These are phyloP conservation scores for Drosophila kepulauana DNA, from an alignment of 1,140 invertebrate genomes.

Conservation along the genomic window DNA sequence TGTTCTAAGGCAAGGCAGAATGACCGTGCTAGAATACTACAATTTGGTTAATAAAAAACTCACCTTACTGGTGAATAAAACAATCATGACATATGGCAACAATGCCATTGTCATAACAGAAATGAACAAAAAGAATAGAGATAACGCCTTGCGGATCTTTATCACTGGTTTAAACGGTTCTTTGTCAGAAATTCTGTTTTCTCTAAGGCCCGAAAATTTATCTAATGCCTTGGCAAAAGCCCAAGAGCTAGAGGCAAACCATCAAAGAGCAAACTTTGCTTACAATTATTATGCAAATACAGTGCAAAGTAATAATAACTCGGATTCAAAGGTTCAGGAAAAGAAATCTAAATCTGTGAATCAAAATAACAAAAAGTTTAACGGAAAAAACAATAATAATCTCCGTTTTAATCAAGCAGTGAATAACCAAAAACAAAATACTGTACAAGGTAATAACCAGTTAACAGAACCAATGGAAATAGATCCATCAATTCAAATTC, in stretches of 20 bases:
- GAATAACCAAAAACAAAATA: too few species aligned
- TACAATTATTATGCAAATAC: background rate
- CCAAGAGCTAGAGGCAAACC: background rate
- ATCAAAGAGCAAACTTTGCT: conserved; percentile 4
- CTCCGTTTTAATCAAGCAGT: too few species aligned
- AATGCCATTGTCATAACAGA: conserved; percentile 12
- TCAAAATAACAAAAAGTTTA: too few species aligned
- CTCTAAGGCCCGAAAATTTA: conserved; percentile 17
- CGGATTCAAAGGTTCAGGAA: too few species aligned
- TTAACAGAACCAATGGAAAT: too few species aligned
- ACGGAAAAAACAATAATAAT: too few species aligned
- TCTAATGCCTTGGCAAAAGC: conserved; percentile 15
- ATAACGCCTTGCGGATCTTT: conserved; percentile 22
- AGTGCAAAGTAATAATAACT: too few species aligned
- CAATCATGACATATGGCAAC: too few species aligned
- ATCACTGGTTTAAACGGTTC: conserved; percentile 25
- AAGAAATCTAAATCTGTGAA: background rate
- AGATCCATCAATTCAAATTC: too few species aligned
- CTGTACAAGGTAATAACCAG: too few species aligned
- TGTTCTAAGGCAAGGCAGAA: conserved; percentile 15
- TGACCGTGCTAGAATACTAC: conserved; percentile 15
- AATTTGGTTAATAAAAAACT: conserved; percentile 26
- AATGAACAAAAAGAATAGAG: conserved; percentile 25
- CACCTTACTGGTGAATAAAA: conserved; percentile 18
- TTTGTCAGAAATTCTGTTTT: background rate